Evolutionary conservation across 2,113 vertebrate genomes (phyloP), one percentile per base, ranked within the genome.

Genomic region (Aldabrachelys gigantea): DNA sequence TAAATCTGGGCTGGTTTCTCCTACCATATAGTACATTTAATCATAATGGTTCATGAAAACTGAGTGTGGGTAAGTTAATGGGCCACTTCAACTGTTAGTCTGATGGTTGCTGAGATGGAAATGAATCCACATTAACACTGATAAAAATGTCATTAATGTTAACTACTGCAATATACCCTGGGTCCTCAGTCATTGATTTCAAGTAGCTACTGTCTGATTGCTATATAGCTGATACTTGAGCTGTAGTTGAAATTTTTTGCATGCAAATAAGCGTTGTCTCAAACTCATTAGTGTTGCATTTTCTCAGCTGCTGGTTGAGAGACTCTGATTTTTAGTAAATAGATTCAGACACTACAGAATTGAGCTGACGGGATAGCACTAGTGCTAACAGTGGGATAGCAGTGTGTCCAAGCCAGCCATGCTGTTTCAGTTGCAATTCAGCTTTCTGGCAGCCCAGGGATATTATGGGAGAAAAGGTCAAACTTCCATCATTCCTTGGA

Each of bases 161-260:
- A 88, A 92, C 86, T 88, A 79, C 88, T 53, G 83, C 87, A 90
- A 87, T 84, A 72, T 82, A 94, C 21, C 85, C 56, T 89, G 82
- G 89, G 52, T 56, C 89, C 87, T 84, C 91, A 95, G 95, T 89
- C 93, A 95, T 93, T 97, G 92, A 97, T 96, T 96, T 97, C 95
- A 97, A 97, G 95, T 95, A 97, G 89, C 35, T 95, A 80, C 41
- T 35, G 85, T 82, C 89, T 97, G 96, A 97, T 96, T 97, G 95
- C 96, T 88, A 91, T 87, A 94, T 80, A 83, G 79, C 92, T 96
- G 94, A 95, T 96, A 95, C 92, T 94, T 93, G 75, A 84, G 52
- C 35, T 72, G 82, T 50, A 80, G 86, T 62, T 59, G 78, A 88
- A 56, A 87, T 84, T 92, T 47, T 79, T 50, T 59, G 84, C 86